A percentile compares a stretch with the other conserved stretches of the same genome.
These are phyloP conservation scores for Bradypus variegatus DNA, from an alignment of 2,797 vertebrate species.

Conservation along the genomic window DNA sequence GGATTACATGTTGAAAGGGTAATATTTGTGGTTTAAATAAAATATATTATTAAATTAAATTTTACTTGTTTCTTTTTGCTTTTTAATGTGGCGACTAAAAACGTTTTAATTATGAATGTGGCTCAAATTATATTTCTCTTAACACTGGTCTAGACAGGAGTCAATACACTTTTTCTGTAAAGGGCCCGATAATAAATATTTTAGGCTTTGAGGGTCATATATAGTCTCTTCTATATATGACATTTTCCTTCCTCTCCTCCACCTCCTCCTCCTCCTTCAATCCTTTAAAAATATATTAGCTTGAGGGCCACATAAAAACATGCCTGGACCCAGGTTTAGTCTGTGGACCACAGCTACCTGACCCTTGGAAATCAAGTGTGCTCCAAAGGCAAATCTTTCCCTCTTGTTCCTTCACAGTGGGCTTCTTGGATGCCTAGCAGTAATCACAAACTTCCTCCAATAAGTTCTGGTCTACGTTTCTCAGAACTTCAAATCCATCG, in stretches of 20 bases:
- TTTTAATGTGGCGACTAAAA: conserved; percentile 13
- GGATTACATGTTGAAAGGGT: not conserved
- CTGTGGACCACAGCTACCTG: not conserved
- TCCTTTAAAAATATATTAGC: not conserved
- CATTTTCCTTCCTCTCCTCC: not conserved
- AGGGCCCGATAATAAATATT: not conserved
- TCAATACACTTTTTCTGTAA: not conserved
- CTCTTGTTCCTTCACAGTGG: not conserved
- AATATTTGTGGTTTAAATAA: conserved; percentile 40
- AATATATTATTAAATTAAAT: not conserved
- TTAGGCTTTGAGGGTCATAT: not conserved
- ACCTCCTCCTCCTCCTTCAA: not conserved
- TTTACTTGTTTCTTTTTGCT: conserved; percentile 2
- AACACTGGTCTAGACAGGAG: not conserved
- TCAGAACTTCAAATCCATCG: not conserved
- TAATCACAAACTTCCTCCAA: not conserved
- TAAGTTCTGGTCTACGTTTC: not conserved
- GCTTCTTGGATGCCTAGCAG: not conserved
- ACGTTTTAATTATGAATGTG: not conserved
- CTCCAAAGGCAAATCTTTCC: not conserved
- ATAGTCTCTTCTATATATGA: not conserved
- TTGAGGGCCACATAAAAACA: not conserved
- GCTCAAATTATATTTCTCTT: not conserved
- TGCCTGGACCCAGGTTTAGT: not conserved
- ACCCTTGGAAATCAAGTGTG: not conserved